A percentile compares a stretch with the other conserved stretches of the same genome.
phyloP scores from a whole-genome alignment of 2,888 invertebrate species.

The Caenorhabditis wallacei region DNA sequence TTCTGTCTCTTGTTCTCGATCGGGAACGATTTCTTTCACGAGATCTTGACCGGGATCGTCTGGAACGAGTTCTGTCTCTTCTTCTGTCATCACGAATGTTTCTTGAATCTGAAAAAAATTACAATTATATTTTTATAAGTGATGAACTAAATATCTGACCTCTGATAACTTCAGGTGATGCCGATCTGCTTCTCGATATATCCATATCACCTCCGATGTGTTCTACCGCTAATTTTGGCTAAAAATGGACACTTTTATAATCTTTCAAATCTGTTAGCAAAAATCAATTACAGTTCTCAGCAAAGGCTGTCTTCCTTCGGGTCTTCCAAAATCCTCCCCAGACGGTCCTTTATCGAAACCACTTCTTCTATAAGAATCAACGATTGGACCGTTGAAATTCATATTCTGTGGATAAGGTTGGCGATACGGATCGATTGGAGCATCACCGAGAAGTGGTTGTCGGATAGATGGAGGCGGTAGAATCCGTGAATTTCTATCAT shows the following conservation, averaged over 20 bases:
- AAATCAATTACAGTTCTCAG: slow-evolving; percentile 25
- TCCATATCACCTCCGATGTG: slow-evolving; percentile 59
- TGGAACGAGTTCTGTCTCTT: not conserved
- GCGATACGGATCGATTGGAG: slow-evolving; percentile 12
- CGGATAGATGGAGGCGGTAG: slow-evolving; percentile 1
- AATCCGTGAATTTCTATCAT: slow-evolving; percentile 18
- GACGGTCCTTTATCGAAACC: slow-evolving; percentile 52
- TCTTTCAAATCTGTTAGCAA: not conserved
- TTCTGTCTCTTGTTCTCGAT: slow-evolving; percentile 3
- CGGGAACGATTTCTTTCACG: not conserved
- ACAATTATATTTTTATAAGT: not conserved
- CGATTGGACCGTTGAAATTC: slow-evolving; percentile 16
- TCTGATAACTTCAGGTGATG: slow-evolving; percentile 30
- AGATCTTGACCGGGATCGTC: slow-evolving; percentile 34
- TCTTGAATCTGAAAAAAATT: slow-evolving; percentile 25
- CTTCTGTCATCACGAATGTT: slow-evolving; percentile 40
- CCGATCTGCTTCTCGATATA: slow-evolving; percentile 50
- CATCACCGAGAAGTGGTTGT: slow-evolving; percentile 39
- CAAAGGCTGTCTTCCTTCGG: slow-evolving; percentile 17
- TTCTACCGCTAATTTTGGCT: slow-evolving; percentile 41
- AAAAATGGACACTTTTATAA: not conserved
- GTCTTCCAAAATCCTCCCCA: slow-evolving; percentile 30
- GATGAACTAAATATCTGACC: not conserved
- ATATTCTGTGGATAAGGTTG: not conserved
- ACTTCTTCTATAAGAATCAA: slow-evolving; percentile 20